Percentiles rank a stretch among this genome's conserved stretches.
Conservation (phyloP, 1,140 invertebrate species). For the Ooceraea biroi region DNA sequence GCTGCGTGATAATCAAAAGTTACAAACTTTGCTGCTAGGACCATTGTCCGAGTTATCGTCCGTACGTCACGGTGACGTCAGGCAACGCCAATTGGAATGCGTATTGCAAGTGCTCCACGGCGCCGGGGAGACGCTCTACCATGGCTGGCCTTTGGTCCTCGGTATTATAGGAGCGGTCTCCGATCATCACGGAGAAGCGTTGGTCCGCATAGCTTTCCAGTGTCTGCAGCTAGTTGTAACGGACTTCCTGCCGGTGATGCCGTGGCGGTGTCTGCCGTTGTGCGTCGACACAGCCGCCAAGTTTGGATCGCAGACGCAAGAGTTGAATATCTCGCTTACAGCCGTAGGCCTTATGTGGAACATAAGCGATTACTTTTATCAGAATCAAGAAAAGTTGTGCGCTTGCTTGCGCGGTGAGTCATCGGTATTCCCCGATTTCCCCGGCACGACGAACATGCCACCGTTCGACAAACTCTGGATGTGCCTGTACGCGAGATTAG, state of each 20-base stretch:
- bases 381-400: conserved; percentile 96
- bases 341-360: conserved; percentile 99
- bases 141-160: conserved; percentile 98
- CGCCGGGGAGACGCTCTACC: conserved; percentile 95
- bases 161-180: conserved; percentile 97
- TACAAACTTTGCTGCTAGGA: conserved; percentile 94
- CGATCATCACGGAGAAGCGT: conserved; percentile 95
- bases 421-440: conserved; percentile 93
- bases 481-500: conserved; percentile 95
- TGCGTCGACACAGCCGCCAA: conserved; percentile 98
- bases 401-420: conserved; percentile 90
- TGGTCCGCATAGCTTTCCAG: conserved; percentile 97
- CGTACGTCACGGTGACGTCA: conserved; percentile 96
- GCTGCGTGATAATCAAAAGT: conserved; percentile 94
- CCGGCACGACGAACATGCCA: conserved; percentile 93
- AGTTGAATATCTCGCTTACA: conserved; percentile 99
- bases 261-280: conserved; percentile 94
- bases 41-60: conserved; percentile 96
- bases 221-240: conserved; percentile 98
- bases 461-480: conserved; percentile 98
- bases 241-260: conserved; percentile 96
- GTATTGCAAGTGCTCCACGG: conserved; percentile 96
- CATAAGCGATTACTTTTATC: conserved; percentile 98
- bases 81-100: conserved; percentile 98
- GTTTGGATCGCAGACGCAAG: conserved; percentile 98